Conservation (phyloP, 2,113 vertebrate species). For the Pituophis catenifer region DNA sequence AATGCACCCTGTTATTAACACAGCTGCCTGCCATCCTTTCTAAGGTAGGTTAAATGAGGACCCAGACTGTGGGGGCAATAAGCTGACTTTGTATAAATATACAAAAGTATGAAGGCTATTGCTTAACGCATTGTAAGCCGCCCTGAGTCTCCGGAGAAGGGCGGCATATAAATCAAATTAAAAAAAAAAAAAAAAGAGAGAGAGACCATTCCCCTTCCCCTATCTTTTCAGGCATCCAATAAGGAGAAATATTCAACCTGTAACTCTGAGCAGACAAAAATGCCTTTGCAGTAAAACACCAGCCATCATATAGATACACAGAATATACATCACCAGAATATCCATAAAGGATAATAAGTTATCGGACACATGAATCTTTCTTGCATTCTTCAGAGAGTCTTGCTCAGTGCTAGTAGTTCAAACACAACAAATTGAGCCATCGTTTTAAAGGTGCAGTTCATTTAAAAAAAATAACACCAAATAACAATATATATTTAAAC, state of each 20-base stretch:
- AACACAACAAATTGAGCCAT: background rate
- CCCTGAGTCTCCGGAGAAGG: too few species aligned
- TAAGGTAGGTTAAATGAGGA: too few species aligned
- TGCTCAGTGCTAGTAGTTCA: background rate
- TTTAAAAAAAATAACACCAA: background rate
- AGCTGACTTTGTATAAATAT: too few species aligned
- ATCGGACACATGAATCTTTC: background rate
- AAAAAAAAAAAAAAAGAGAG: too few species aligned
- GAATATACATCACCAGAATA: background rate
- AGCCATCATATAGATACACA: background rate
- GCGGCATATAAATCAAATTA: too few species aligned
- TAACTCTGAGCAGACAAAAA: background rate
- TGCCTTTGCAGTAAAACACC: background rate
- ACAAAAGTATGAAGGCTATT: too few species aligned
- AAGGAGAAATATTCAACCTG: background rate
- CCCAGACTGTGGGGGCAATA: too few species aligned
- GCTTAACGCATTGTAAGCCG: too few species aligned
- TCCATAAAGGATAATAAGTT: background rate
- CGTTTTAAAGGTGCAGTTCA: background rate
- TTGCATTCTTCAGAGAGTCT: background rate
- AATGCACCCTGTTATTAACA: too few species aligned
- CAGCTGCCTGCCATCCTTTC: too few species aligned
- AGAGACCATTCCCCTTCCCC: background rate
- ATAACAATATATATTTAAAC: background rate
- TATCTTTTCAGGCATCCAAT: background rate